phyloP scores from a whole-genome alignment of 2,797 vertebrate genomes.

The Nyctibius grandis region DNA sequence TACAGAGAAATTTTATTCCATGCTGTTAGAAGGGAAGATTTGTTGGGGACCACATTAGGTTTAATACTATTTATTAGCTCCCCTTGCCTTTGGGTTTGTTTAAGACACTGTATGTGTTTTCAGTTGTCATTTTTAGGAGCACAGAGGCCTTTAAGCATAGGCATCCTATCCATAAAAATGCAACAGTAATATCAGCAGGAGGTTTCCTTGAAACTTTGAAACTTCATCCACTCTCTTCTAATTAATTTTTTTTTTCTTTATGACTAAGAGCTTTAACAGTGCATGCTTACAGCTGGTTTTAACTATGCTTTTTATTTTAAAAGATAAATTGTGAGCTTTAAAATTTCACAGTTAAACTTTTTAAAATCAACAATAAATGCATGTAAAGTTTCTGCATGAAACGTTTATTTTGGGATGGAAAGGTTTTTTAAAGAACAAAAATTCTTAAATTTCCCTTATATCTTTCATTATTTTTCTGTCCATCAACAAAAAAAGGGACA shows the following conservation, averaged over 20 bases:
- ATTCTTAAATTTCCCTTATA: not conserved
- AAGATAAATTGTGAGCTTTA: not conserved
- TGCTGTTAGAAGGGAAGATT: not conserved
- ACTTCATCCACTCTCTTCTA: not conserved
- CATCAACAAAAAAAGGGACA: too few relatives aligned
- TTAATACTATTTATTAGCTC: not conserved
- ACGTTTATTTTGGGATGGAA: not conserved
- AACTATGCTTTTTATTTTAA: slow-evolving; percentile 18
- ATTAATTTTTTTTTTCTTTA: not conserved
- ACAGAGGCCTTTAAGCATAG: not conserved
- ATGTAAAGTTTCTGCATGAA: not conserved
- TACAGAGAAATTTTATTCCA: not conserved
- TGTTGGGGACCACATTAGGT: not conserved
- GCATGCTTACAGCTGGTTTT: not conserved
- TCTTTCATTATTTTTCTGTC: not conserved
- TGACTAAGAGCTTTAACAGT: not conserved
- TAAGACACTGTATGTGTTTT: not conserved
- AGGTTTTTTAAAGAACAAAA: not conserved
- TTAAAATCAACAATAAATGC: not conserved
- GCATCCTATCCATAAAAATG: not conserved
- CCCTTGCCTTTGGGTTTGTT: not conserved
- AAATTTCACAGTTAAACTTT: not conserved
- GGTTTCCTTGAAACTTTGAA: slow-evolving; percentile 3
- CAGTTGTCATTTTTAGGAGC: not conserved
- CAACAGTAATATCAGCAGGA: not conserved